Evolutionary conservation across 2,797 vertebrate species (phyloP).

Genomic region (Chromis chromis): DNA sequence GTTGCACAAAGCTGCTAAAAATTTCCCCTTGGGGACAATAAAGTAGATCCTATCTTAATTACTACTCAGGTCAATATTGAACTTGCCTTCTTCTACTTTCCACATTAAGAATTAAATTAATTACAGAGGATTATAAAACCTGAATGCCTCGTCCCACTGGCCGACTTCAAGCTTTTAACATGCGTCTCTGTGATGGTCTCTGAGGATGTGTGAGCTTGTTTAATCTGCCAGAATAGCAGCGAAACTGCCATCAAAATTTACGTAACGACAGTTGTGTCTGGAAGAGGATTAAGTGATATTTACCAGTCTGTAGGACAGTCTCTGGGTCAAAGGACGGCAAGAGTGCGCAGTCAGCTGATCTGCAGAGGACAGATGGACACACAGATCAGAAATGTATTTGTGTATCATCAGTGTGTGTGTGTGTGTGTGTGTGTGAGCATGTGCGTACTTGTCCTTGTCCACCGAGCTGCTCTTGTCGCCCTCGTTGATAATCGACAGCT

Average conservation of each 20-base stretch:
- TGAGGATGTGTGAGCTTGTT: not conserved
- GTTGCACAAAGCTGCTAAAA: no score
- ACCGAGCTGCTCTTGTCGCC: conserved; percentile 91
- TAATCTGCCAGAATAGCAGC: not conserved
- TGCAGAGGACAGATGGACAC: conserved; percentile 71
- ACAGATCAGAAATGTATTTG: not conserved
- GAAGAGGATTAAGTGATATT: conserved; percentile 22
- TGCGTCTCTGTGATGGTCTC: no score
- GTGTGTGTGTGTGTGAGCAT: not conserved
- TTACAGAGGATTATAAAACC: no score
- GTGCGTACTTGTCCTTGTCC: conserved; percentile 90
- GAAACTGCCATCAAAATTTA: not conserved
- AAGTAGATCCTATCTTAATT: not conserved
- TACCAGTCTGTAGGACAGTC: conserved; percentile 95
- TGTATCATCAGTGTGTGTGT: not conserved
- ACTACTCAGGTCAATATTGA: not conserved
- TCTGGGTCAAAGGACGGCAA: conserved; percentile 96
- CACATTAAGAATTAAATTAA: no score
- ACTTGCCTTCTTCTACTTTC: no score
- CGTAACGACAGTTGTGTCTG: not conserved
- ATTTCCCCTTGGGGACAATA: no score
- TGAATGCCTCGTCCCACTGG: not conserved
- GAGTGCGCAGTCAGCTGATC: conserved; percentile 90
- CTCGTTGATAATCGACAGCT: conserved; percentile 95
- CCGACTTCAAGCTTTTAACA: no score